Percentiles rank a stretch among this genome's conserved stretches.
phyloP scores from a whole-genome alignment of 2,888 invertebrate genomes.

The Platycheirus rosarum region DNA sequence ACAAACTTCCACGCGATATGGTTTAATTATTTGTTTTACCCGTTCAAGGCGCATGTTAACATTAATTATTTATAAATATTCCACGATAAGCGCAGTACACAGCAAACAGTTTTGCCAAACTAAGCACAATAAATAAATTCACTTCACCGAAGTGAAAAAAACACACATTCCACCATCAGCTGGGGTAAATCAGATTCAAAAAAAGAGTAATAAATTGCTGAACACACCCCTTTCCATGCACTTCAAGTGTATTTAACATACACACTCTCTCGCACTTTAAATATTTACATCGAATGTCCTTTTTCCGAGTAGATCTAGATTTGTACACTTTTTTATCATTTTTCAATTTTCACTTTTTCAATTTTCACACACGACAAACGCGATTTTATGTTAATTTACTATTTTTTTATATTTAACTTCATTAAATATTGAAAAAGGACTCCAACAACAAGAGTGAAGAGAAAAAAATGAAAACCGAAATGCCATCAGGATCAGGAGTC shows the following conservation, averaged over 20 bases:
- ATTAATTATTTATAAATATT: conserved; percentile 47
- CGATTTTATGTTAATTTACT: conserved; percentile 40
- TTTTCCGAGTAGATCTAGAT: conserved; percentile 7
- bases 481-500: conserved; percentile 58
- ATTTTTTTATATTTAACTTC: conserved; percentile 33
- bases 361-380: conserved; percentile 23
- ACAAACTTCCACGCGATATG: conserved; percentile 3
- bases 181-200: conserved; percentile 22
- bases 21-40: conserved; percentile 21
- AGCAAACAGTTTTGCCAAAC: conserved; percentile 37
- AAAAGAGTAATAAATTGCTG: conserved; percentile 53
- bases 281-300: conserved; percentile 59
- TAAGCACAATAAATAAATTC: conserved; percentile 40
- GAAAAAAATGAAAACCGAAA: conserved; percentile 16
- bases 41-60: conserved; percentile 34
- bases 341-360: conserved; percentile 30
- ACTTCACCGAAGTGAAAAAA: conserved; percentile 10
- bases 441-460: conserved; percentile 6
- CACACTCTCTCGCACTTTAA: conserved; percentile 14
- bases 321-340: conserved; percentile 22
- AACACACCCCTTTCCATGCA: conserved; percentile 64
- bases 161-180: conserved; percentile 24
- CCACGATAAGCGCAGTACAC: conserved; percentile 10
- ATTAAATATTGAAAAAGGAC: conserved; percentile 48
- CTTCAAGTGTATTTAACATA: conserved; percentile 27